Evolutionary conservation across 2,888 invertebrate species (phyloP).

Genomic region (Amiota minor): DNA sequence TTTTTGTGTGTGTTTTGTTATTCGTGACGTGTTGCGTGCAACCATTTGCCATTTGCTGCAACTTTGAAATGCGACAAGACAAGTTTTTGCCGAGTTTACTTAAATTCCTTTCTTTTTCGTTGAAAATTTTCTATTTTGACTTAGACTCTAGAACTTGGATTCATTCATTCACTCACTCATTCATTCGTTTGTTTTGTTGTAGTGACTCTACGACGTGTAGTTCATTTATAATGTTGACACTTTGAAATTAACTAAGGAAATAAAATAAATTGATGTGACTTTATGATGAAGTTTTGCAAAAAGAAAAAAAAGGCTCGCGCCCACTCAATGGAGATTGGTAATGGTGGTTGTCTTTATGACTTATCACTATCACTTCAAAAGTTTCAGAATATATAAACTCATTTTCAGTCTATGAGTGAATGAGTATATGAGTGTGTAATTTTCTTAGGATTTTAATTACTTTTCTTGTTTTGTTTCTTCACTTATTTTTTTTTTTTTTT

Average conservation of each 20-base stretch:
- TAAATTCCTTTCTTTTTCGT: slow-evolving; percentile 7
- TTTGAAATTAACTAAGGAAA: slow-evolving; percentile 68
- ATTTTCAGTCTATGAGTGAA: too few species aligned
- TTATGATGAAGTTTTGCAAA: slow-evolving; percentile 53
- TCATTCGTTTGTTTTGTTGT: slow-evolving; percentile 30
- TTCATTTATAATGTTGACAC: slow-evolving; percentile 68
- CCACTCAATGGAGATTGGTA: too few species aligned
- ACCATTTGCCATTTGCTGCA: slow-evolving; percentile 55
- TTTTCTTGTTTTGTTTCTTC: slow-evolving; percentile 19
- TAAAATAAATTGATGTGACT: slow-evolving; percentile 68
- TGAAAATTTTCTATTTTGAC: neutral
- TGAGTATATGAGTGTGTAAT: neutral
- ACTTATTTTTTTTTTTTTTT: neutral
- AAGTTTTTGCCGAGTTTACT: slow-evolving; percentile 46
- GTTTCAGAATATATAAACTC: too few species aligned
- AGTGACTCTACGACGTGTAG: slow-evolving; percentile 57
- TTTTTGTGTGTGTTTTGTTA: neutral
- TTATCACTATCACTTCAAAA: too few species aligned
- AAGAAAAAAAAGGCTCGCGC: too few species aligned
- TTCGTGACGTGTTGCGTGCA: slow-evolving; percentile 63
- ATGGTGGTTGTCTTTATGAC: too few species aligned
- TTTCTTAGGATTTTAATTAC: slow-evolving; percentile 15
- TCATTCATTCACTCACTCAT: neutral
- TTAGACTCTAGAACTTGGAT: too few species aligned
- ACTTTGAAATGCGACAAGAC: slow-evolving; percentile 42